These are phyloP conservation scores for Anadara kagoshimensis DNA, from an alignment of 1,140 invertebrate genomes.

Conservation along the genomic window DNA sequence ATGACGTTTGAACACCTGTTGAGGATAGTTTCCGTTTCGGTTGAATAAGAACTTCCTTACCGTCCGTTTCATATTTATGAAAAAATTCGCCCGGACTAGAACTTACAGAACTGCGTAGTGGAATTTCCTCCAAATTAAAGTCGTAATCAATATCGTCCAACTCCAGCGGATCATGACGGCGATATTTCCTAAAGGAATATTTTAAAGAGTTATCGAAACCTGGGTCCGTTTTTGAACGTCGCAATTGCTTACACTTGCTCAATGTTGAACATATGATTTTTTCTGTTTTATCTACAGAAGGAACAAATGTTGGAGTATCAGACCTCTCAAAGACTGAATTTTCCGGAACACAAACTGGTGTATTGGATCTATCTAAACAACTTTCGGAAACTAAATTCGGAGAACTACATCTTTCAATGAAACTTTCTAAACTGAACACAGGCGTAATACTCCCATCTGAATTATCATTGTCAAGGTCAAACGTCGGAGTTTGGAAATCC, in stretches of 20 bases:
- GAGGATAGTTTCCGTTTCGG: conserved; percentile 22
- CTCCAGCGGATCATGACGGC: neutral
- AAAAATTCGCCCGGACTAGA: neutral
- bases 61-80: neutral
- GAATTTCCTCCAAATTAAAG: neutral
- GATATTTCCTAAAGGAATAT: neutral
- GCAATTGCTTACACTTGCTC: conserved; percentile 5
- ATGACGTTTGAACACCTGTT: conserved; percentile 31
- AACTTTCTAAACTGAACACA: too few species aligned
- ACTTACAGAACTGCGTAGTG: neutral
- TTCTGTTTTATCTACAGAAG: conserved; percentile 11
- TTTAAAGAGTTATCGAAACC: neutral
- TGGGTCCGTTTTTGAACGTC: conserved; percentile 5
- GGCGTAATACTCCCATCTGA: too few species aligned
- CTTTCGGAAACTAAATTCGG: too few species aligned
- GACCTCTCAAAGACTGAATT: too few species aligned
- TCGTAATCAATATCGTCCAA: conserved; percentile 1
- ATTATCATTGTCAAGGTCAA: too few species aligned
- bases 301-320: neutral
- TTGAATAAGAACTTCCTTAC: neutral
- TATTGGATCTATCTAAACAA: too few species aligned
- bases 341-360: too few species aligned
- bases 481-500: too few species aligned
- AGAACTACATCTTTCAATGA: too few species aligned
- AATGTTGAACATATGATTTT: conserved; percentile 14